These are phyloP conservation scores for Kryphioiulus occultus DNA, from an alignment of 2,888 invertebrate species.

Conservation along the genomic window DNA sequence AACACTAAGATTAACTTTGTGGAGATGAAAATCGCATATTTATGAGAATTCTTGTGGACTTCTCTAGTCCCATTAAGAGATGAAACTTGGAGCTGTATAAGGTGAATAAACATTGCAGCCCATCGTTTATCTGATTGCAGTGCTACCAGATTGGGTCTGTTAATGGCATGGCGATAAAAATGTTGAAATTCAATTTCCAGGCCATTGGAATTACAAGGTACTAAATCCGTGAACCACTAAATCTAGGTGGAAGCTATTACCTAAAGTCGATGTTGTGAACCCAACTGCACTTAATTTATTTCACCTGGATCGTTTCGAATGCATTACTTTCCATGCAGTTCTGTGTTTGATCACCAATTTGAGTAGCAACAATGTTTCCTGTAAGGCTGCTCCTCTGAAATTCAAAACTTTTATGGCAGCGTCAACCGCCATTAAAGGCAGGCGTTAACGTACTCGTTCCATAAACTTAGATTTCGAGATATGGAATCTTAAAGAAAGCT, in stretches of 20 bases:
- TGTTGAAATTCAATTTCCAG: slow-evolving; percentile 2
- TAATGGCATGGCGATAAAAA: not conserved
- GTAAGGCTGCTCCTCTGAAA: too few species aligned
- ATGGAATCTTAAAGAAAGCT: too few species aligned
- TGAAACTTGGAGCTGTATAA: not conserved
- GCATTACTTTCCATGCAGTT: too few species aligned
- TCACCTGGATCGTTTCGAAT: too few species aligned
- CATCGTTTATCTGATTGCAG: not conserved
- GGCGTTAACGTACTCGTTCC: too few species aligned
- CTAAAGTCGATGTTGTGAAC: not conserved
- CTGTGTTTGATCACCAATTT: too few species aligned
- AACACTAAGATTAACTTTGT: not conserved
- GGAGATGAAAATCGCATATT: not conserved
- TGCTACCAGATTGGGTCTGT: not conserved
- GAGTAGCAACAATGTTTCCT: too few species aligned
- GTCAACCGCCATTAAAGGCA: too few species aligned
- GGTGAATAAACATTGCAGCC: not conserved
- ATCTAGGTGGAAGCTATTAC: not conserved
- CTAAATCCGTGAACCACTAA: not conserved
- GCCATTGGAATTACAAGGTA: not conserved
- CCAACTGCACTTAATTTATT: not conserved
- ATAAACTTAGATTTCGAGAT: too few species aligned
- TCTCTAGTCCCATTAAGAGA: not conserved
- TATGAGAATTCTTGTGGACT: not conserved
- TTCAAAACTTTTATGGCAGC: too few species aligned